Base-by-base conservation (phyloP, 2,888 invertebrate species). In the Drosophila bunnanda region DNA sequence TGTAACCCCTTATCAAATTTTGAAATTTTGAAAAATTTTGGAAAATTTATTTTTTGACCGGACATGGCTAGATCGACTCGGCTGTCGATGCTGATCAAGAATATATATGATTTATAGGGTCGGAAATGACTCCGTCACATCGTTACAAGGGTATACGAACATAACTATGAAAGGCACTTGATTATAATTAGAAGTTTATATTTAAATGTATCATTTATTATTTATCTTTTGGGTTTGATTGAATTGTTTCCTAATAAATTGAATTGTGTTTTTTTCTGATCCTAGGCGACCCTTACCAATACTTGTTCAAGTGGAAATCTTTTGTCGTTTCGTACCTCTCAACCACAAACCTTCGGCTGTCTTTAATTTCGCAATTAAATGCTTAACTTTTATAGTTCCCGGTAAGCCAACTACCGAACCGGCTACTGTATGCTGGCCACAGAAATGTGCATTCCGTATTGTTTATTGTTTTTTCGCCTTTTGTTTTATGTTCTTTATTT, bases 291-390 rank as follows among this genome's bases (percentile, higher is more conserved):
- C n/a, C 6, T 25, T 46, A 46, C 3, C 15, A 44, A 25, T 17
- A 17, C 13, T 9, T 28, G 34, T 58, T 28, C n/a, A 10, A 22
- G 13, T 32, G 13, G 2, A 20, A 20, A 32, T 22, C 32, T 50
- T 20, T 13, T 32, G 30, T 8, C 30, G 1, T 17, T 17, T 13
- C 15, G 4, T 5, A 32, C 20, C 30, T 17, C 20, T 32, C 13
- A 32, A 9, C 30, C 30, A 9, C 28, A 34, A 55, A 39, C 74
- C 71, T 66, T 76, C 67, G 69, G 60, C 77, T 80, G 80, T 73
- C 87, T 80, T 83, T 81, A 84, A 90, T 86, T 89, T 79, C 70
- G 82, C 89, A 75, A 89, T 86, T 87, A 89, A 89, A 81, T 79
- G 85, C 86, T 86, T 89, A 89, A 81, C 75, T 89, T 72, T 87